Evolutionary conservation across 2,888 invertebrate species (phyloP), one percentile per base, ranked within the genome.

Genomic region (Leptinotarsa haldemani): DNA sequence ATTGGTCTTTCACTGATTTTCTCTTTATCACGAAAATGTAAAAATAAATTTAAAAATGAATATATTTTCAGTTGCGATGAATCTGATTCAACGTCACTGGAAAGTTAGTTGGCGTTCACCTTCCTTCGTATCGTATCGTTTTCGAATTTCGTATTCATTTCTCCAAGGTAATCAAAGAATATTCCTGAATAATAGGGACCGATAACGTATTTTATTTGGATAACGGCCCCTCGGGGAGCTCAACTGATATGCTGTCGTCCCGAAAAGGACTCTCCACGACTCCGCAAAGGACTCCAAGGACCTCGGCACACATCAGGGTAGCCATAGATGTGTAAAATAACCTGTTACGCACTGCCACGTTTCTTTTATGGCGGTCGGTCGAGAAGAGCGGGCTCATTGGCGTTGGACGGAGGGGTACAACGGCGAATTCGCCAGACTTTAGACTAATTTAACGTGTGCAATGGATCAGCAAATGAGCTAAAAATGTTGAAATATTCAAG

Each of bases 261-360:
- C 78, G 75, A 74, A 76, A 75, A 79, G 82, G 80, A 79, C 78
- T 78, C 79, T 77, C 73, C 76, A 74, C 69, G 73, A 75, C 74
- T 72, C 72, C 71, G 73, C 69, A 78, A 76, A 81, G 81, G 81
- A 81, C 84, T 83, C 85, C 77, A 82, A 85, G 85, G 85, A 84
- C 82, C 81, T 50, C 76, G 80, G 79, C 82, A 83, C 82, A 85
- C 81, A 86, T 85, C 85, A 85, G 85, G 84, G 85, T 85, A 87
- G 82, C 85, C 87, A 87, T 86, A 87, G 88, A 87, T 86, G 87
- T 87, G 88, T 87, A 87, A 88, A 88, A 88, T 88, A 87, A 87
- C 86, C 84, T 87, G 85, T 86, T 86, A 86, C 85, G 84, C 85
- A 84, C 82, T 83, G 85, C 82, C 82, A 82, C 80, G 79, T 78